These are phyloP conservation scores for Anarsia innoxiella DNA, from an alignment of 2,888 invertebrate species.

Conservation along the genomic window DNA sequence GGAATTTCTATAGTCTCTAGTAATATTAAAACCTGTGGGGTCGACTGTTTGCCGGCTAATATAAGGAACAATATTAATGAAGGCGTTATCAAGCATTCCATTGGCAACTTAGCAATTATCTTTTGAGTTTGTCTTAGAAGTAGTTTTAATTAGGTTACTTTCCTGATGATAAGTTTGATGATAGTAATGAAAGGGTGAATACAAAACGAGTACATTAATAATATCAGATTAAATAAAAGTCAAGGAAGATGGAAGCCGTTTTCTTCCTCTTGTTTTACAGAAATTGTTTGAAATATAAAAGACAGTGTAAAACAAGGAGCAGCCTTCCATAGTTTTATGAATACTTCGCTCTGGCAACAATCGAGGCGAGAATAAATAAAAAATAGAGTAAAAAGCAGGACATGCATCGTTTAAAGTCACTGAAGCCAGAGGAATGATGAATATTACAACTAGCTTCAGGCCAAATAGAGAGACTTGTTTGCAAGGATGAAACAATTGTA, in stretches of 20 bases:
- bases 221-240: background rate
- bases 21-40: conserved; percentile 3
- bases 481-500: conserved; percentile 34
- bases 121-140: no score
- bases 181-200: no score
- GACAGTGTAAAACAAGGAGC: conserved; percentile 57
- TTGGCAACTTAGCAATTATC: no score
- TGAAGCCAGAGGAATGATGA: conserved; percentile 60
- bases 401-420: conserved; percentile 63
- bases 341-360: conserved; percentile 58
- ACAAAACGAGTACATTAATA: no score
- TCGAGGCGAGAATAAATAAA: conserved; percentile 60
- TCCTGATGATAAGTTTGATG: no score
- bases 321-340: conserved; percentile 58
- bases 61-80: no score
- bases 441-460: conserved; percentile 56
- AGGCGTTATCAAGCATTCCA: no score
- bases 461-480: conserved; percentile 44
- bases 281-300: conserved; percentile 58
- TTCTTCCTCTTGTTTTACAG: conserved; percentile 38
- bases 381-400: conserved; percentile 42
- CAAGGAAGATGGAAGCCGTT: conserved; percentile 26
- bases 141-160: no score
- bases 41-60: no score
- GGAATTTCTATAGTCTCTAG: background rate